A percentile compares a stretch with the other conserved stretches of the same genome.
phyloP scores from a whole-genome alignment of 1,140 invertebrate species.

The Drosophila serrata region DNA sequence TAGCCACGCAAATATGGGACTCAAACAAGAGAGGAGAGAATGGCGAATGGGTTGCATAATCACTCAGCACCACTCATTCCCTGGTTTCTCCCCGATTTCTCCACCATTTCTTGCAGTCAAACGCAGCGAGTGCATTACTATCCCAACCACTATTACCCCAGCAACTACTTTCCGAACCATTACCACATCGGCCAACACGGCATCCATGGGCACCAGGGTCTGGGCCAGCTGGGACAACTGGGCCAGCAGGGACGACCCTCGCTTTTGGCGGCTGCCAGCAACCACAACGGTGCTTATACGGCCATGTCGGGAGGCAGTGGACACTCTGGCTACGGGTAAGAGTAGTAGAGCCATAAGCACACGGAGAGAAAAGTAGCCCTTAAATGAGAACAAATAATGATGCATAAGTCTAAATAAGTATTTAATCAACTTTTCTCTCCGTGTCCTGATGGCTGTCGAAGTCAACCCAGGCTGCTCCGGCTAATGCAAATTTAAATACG shows the following conservation, averaged over 20 bases:
- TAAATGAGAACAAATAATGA: neutral
- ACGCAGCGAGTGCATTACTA: constrained; percentile 65
- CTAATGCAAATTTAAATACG: constrained; percentile 63
- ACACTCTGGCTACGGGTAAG: constrained; percentile 81
- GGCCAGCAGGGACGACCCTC: constrained; percentile 41
- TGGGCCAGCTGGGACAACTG: constrained; percentile 39
- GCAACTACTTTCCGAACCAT: constrained; percentile 43
- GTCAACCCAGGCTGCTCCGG: constrained; percentile 2
- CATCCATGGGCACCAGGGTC: constrained; percentile 37
- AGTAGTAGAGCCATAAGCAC: neutral
- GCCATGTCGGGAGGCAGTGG: constrained; percentile 39
- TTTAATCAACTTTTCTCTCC: neutral
- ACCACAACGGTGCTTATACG: constrained; percentile 67
- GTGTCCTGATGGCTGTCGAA: neutral
- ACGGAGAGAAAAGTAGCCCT: constrained; percentile 4
- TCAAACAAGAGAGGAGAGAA: constrained; percentile 12
- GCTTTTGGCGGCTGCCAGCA: constrained; percentile 49
- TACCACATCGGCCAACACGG: constrained; percentile 39
- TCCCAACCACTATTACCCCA: constrained; percentile 57
- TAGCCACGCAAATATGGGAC: constrained; percentile 27
- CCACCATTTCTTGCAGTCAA: constrained; percentile 40
- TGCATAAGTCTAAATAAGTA: neutral
- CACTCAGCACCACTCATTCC: constrained; percentile 48
- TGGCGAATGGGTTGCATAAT: constrained; percentile 3
- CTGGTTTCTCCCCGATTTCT: neutral